A percentile compares a stretch with the other conserved stretches of the same genome.
Conservation (phyloP, 2,113 vertebrate species). For the Coryphaenoides rupestris region DNA sequence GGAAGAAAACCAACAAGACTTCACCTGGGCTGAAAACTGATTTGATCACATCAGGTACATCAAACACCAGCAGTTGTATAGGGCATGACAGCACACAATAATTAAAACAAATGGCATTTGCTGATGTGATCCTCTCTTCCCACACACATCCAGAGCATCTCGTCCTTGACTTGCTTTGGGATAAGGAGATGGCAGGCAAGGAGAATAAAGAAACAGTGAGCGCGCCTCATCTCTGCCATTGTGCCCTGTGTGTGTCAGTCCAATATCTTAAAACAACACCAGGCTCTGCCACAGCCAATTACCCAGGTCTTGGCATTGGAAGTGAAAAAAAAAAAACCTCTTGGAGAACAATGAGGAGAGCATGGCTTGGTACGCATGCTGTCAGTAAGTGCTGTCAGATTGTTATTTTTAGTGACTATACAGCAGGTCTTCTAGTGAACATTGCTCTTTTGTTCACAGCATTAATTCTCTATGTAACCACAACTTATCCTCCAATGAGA, state of each 20-base stretch:
- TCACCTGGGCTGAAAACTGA: conserved; percentile 33
- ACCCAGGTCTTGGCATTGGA: conserved; percentile 71
- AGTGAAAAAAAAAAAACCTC: conserved; percentile 72
- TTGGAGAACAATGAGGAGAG: conserved; percentile 70
- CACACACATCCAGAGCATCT: conserved; percentile 58
- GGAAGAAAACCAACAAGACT: conserved; percentile 26
- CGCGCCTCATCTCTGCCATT: conserved; percentile 65
- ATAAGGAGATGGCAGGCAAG: conserved; percentile 33
- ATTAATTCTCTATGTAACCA: conserved; percentile 67
- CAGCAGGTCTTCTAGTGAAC: conserved; percentile 69
- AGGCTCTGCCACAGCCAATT: conserved; percentile 76
- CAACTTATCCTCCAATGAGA: conserved; percentile 52
- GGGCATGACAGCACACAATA: conserved; percentile 53
- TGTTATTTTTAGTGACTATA: conserved; percentile 80
- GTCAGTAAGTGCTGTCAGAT: conserved; percentile 76
- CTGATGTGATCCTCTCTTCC: conserved; percentile 41
- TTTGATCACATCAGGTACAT: conserved; percentile 58
- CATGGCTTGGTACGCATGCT: conserved; percentile 68
- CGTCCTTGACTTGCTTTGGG: conserved; percentile 47
- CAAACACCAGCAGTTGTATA: conserved; percentile 52
- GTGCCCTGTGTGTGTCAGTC: conserved; percentile 71
- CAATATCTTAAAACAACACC: conserved; percentile 79
- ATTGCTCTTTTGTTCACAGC: conserved; percentile 66
- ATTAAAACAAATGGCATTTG: conserved; percentile 55
- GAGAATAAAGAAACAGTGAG: conserved; percentile 24